Evolutionary conservation across 2,888 invertebrate genomes (phyloP).

Genomic region (Heteropelma amictum): DNA sequence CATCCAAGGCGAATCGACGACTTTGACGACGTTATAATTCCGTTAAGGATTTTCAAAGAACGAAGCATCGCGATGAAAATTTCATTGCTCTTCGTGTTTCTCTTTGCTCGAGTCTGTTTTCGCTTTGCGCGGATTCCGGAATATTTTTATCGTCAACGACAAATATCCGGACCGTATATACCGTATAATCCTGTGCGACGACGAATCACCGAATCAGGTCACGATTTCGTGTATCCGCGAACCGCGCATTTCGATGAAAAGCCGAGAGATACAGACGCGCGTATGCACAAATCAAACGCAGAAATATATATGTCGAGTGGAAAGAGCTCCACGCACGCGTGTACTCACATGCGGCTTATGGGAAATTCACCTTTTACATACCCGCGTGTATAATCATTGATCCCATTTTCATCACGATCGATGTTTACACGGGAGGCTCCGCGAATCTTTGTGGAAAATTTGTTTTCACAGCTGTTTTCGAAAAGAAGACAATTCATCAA

Average conservation of each 20-base stretch:
- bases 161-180: neutral
- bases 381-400: neutral
- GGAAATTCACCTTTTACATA: neutral
- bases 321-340: constrained; percentile 2
- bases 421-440: too few relatives aligned
- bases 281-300: neutral
- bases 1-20: neutral
- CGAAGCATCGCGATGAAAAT: neutral
- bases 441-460: too few relatives aligned
- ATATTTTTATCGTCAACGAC: constrained; percentile 5
- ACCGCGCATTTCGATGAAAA: constrained; percentile 17
- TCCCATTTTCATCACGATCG: neutral
- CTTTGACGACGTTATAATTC: neutral
- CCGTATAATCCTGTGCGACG: neutral
- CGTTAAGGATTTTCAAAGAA: neutral
- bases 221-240: constrained; percentile 13
- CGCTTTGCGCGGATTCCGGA: neutral
- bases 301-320: neutral
- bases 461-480: too few relatives aligned
- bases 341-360: neutral
- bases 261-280: neutral
- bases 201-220: constrained; percentile 25
- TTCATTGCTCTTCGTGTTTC: neutral
- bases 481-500: too few relatives aligned
- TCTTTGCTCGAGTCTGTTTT: neutral